Conservation (phyloP, 30 jellyfish, hydroid and myxozoan species). For the Phacellophora camtschatica region DNA sequence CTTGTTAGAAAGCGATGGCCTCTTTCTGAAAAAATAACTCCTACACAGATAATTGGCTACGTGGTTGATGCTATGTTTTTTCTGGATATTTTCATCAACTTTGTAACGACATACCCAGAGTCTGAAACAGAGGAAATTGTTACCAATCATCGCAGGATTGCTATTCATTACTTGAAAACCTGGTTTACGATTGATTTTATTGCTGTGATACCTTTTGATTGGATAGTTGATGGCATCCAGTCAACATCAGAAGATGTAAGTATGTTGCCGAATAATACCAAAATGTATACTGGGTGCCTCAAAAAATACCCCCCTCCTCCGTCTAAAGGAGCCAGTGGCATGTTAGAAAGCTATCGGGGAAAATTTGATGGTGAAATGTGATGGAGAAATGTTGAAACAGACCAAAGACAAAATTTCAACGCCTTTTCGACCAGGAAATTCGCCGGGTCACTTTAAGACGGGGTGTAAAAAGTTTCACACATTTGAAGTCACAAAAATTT, state of each 20-base stretch:
- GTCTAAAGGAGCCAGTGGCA: no score
- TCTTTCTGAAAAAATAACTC: not conserved
- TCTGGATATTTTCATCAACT: conserved; percentile 69
- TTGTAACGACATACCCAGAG: conserved; percentile 63
- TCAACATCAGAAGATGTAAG: conserved; percentile 65
- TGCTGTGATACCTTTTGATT: conserved; percentile 92
- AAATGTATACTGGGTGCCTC: no score
- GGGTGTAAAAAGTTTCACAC: no score
- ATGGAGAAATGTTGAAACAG: no score
- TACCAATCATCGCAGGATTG: conserved; percentile 64
- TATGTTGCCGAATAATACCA: no score
- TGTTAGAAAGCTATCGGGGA: no score
- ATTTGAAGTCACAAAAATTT: no score
- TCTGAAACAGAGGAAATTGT: conserved; percentile 72
- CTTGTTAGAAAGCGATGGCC: not conserved
- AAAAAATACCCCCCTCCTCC: no score
- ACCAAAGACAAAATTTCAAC: no score
- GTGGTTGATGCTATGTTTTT: conserved; percentile 76
- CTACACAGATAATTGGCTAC: conserved; percentile 48
- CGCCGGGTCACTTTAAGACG: no score
- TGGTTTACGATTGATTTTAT: conserved; percentile 85
- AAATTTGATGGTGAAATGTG: no score
- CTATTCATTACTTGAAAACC: conserved; percentile 76
- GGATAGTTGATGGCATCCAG: conserved; percentile 53
- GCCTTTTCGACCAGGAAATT: no score